Base-by-base conservation (phyloP, 2,113 vertebrate genomes). In the Mesocricetus auratus region DNA sequence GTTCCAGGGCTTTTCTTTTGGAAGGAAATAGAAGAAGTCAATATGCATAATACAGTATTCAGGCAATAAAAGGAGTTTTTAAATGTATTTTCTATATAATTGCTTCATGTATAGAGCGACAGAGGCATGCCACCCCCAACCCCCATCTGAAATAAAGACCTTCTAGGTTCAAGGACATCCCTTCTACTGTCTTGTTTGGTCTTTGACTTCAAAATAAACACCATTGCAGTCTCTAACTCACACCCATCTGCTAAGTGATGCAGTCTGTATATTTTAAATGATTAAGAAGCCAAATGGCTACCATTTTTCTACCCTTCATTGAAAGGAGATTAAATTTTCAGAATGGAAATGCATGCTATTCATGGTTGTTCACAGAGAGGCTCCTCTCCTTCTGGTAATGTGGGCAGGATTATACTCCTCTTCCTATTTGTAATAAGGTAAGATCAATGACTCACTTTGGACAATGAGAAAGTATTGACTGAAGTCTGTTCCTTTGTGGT, bases 11-110 rank as follows among this genome's bases (percentile, higher is more conserved):
- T 89, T 90, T 60, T 79, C n/a, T 47, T 97, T 94, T 89, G 90
- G 77, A 95, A 95, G 94, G 58, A 92, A 0, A 82, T 85, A 91
- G 79, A 91, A 82, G 86, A 96, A 81, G 56, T 75, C 86, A 95
- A 75, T 78, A 78, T 11, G 31, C 64, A 71, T 79, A 93, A 94
- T 60, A 94, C 95, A 95, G 69, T 45, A 94, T n/a, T 64, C 19
- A 71, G 16, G 31, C 16, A 82, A 60, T 69, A 82, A 94, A 91
- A 93, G 89, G 82, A 47, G 56, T 12, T 95, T 66, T 97, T 83
- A 93, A 92, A 96, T 74, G 26, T 78, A 1, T 93, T 92, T 83
- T 0, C 13, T 79, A 69, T 17, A 66, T 5, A 71, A 39, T 39
- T 71, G 26, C 42, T 95, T 58, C 85, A 81, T 79, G 47, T 90